Conservation (phyloP, 1,140 invertebrate species). For the Phymastichus coffea region DNA sequence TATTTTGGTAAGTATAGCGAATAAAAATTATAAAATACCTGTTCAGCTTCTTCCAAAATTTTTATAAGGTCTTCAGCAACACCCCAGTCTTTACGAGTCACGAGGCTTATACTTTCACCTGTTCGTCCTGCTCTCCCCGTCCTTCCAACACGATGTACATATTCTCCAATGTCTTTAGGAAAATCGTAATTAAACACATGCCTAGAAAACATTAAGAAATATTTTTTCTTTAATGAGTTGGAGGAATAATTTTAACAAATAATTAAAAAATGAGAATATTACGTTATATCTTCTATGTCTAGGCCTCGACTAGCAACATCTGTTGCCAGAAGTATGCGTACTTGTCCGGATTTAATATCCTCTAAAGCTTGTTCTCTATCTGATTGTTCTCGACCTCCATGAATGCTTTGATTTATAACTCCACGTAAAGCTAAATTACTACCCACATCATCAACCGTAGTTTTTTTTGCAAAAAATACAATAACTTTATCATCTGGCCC, state of each 20-base stretch:
- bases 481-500: slow-evolving; percentile 75
- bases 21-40: slow-evolving; percentile 47
- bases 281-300: slow-evolving; percentile 90
- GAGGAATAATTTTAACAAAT: not conserved
- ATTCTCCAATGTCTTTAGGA: slow-evolving; percentile 87
- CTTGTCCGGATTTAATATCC: slow-evolving; percentile 75
- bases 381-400: slow-evolving; percentile 84
- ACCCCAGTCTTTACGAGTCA: slow-evolving; percentile 79
- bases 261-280: slow-evolving; percentile 51
- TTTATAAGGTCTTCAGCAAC: slow-evolving; percentile 79
- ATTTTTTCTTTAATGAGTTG: not conserved
- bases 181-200: slow-evolving; percentile 89
- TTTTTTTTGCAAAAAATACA: slow-evolving; percentile 85
- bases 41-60: slow-evolving; percentile 76
- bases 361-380: slow-evolving; percentile 84
- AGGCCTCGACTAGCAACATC: slow-evolving; percentile 91
- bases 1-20: not conserved
- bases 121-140: slow-evolving; percentile 84
- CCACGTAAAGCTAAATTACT: slow-evolving; percentile 72
- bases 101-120: slow-evolving; percentile 77
- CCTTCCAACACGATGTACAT: slow-evolving; percentile 84
- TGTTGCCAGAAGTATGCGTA: slow-evolving; percentile 87
- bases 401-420: slow-evolving; percentile 74
- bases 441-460: slow-evolving; percentile 76
- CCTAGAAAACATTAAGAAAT: slow-evolving; percentile 44